Evolutionary conservation across 2,888 invertebrate genomes (phyloP), one percentile per base, ranked within the genome.

Genomic region (Hydraecia micacea): DNA sequence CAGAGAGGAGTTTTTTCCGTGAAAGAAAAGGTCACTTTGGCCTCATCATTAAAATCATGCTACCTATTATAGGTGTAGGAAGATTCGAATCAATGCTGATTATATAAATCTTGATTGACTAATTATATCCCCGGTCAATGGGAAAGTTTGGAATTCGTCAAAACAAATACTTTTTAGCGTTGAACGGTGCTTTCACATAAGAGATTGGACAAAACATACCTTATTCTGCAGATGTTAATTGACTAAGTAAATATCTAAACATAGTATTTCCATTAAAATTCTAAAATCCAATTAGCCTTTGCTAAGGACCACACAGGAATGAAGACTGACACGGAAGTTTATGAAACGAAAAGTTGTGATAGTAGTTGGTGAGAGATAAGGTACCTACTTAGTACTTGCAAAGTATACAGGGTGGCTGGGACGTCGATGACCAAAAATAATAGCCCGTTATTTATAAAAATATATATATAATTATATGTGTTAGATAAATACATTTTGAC

Each of bases 211-310:
- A 13, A 62, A 73, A 67, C 55, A 76, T n/a, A 66, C 55, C 32
- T 28, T 73, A 58, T 67, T 63, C 2, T 6, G 46, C 5, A 60
- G 52, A 77, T 74, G 73, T 65, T 74, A 86, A 73, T 65, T 77
- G 46, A n/a, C 58, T 49, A 62, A 32, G 73, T 60, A 86, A 73
- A 86, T 74, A 73, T 46, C 9, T 52, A n/a, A 66, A 83, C 83
- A 83, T 49, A 32, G 46, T 11, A 77, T 46, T 73, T 73, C 79
- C 86, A 86, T 83, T 83, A 73, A 60, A 68, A 36, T 68, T 58
- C 46, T 75, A 9, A 28, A 58, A 71, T 71, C 36, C 32, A 68
- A 81, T 58, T 49, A 65, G 46, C 36, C 49, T 62, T 62, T 46
- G n/a, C 52, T 36, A 25, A 58, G 49, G 72, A 70, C 72, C 36